Evolutionary conservation across 2,113 vertebrate species (phyloP), one percentile per base, ranked within the genome.

Genomic region (Eulemur rufifrons): DNA sequence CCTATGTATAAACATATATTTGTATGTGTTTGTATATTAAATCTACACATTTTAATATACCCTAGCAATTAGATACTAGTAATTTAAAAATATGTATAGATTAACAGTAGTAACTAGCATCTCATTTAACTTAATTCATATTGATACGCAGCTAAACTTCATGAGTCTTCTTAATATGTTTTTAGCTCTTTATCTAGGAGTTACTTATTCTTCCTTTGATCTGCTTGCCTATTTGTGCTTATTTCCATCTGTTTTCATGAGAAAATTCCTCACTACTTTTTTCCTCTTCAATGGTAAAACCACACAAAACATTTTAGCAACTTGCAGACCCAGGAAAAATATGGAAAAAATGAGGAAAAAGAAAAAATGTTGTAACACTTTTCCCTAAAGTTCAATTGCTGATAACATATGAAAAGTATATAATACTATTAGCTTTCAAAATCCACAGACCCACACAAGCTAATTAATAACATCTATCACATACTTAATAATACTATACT

Each of bases 401-500:
- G 56, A 39, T 76, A 66, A 14, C 85, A 3, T 83, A 56, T 74
- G 52, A 88, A 81, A 91, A 5, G 6, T 69, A 52, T 34, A 14
- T 21, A 47, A 34, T 25, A 66, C 10, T 14, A 23, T 27, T 86
- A 90, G 21, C 11, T 88, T 95, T 89, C 34, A n/a, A 87, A 89
- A 59, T 59, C 1, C 21, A 25, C 14, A 73, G 39, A 63, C 37
- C 32, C 37, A 89, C 0, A 68, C 32, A 86, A 74, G 29, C 45
- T 94, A 91, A 92, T 74, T 94, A 92, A 83, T 89, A 63, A 39
- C 64, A 92, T 73, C 25, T 89, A 91, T 66, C 78, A 86, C 81
- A 45, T 52, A 61, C 7, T 74, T 95, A 82, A 39, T 86, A 94
- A 61, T 39, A 80, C 8, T 73, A 34, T 47, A 64, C 29, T 92